These are phyloP conservation scores for Knipowitschia caucasica DNA, from an alignment of 2,797 vertebrate genomes.

Conservation along the genomic window DNA sequence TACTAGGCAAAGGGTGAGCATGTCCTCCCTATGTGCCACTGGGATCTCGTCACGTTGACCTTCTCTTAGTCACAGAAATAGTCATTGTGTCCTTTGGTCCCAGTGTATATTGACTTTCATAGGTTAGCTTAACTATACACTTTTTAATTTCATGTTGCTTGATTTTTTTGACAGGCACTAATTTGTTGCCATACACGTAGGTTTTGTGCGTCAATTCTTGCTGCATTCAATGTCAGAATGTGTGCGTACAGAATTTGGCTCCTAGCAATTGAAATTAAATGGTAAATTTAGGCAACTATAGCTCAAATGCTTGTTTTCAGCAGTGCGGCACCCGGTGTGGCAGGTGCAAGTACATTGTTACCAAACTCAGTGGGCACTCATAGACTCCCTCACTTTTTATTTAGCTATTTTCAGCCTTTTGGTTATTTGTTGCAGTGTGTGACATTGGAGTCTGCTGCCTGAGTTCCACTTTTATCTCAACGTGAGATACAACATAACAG, in stretches of 20 bases:
- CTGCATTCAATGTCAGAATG: no score
- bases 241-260: no score
- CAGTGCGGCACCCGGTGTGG: background rate
- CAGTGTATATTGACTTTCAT: background rate
- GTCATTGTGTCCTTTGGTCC: no score
- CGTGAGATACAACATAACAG: slow-evolving; percentile 3
- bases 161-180: no score
- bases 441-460: background rate
- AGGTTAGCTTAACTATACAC: no score
- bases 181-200: no score
- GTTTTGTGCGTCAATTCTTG: no score
- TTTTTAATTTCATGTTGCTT: no score
- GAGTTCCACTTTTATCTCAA: slow-evolving; percentile 5
- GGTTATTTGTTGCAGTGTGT: background rate
- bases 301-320: background rate
- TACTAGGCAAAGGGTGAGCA: background rate
- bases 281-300: background rate
- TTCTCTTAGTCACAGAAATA: background rate
- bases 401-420: slow-evolving; percentile 3
- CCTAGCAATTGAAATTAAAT: background rate
- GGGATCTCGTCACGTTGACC: background rate
- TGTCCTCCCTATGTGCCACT: background rate
- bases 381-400: background rate
- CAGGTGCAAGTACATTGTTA: slow-evolving; percentile 1
- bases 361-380: background rate